Percentiles rank a stretch among this genome's conserved stretches.
Conservation (phyloP, 2,113 vertebrate species). For the Strigops habroptila region DNA sequence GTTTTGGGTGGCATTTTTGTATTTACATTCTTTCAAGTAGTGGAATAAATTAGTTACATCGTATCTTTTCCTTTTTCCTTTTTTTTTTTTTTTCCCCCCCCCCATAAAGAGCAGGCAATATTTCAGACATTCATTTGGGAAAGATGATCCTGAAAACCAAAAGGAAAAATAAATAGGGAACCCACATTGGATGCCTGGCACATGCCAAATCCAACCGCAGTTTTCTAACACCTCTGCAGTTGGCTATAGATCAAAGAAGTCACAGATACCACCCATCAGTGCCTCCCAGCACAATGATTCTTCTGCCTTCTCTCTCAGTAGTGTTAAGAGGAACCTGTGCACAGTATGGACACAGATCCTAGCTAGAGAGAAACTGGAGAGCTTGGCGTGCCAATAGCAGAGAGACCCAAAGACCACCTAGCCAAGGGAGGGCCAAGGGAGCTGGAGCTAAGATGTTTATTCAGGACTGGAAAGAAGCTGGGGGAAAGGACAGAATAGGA, state of each 20-base stretch:
- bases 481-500: neutral
- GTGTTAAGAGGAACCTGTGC: neutral
- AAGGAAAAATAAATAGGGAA: neutral
- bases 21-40: neutral
- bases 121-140: neutral
- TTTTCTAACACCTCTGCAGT: conserved; percentile 3
- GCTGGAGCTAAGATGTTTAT: neutral
- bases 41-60: neutral
- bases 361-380: neutral
- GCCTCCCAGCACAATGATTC: neutral
- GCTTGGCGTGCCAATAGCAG: neutral
- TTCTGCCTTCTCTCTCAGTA: neutral
- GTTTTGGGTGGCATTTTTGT: neutral
- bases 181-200: neutral
- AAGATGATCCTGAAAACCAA: neutral
- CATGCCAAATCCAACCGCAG: neutral
- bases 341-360: neutral
- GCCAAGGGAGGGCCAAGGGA: neutral
- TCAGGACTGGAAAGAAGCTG: neutral
- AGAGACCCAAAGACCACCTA: neutral
- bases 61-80: neutral
- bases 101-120: neutral
- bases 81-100: neutral
- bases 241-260: conserved; percentile 10
- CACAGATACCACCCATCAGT: neutral